Percentiles rank a stretch among this genome's conserved stretches.
Evolutionary conservation across 2,113 vertebrate genomes (phyloP).

Genomic region (Pterocles orientalis): DNA sequence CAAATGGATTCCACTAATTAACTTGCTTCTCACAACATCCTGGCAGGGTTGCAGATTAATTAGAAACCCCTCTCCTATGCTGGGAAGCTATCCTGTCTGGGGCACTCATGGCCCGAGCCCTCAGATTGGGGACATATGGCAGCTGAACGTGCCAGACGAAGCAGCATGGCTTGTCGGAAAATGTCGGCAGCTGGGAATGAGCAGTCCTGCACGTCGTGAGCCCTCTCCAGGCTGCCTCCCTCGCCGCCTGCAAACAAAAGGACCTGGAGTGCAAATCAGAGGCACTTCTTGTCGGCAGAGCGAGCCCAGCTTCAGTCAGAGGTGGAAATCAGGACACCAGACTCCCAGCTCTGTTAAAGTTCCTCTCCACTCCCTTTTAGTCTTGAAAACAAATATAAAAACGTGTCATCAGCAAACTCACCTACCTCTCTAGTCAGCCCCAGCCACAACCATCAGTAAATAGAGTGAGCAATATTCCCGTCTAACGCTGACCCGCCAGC

Average conservation of each 20-base stretch:
- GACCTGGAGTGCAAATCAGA: neutral
- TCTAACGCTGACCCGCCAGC: neutral
- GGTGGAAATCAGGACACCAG: neutral
- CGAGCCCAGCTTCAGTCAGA: neutral
- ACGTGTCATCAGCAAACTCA: neutral
- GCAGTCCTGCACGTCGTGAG: neutral
- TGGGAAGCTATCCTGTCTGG: neutral
- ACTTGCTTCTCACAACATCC: neutral
- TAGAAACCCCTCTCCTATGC: neutral
- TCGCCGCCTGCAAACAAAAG: neutral
- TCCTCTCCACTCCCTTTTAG: neutral
- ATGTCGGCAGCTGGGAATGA: neutral
- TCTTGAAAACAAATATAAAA: neutral
- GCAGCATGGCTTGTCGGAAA: neutral
- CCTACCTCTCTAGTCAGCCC: neutral
- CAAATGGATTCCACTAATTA: conserved; percentile 1
- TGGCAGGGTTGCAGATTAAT: conserved; percentile 18
- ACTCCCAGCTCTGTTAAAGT: neutral
- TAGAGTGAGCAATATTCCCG: neutral
- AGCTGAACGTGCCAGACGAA: neutral
- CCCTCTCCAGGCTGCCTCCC: neutral
- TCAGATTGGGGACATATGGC: neutral
- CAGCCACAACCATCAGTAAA: neutral
- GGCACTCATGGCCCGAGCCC: neutral
- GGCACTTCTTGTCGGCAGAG: neutral